Evolutionary conservation across 2,888 invertebrate genomes (phyloP).

Genomic region (Eristalis intricaria): DNA sequence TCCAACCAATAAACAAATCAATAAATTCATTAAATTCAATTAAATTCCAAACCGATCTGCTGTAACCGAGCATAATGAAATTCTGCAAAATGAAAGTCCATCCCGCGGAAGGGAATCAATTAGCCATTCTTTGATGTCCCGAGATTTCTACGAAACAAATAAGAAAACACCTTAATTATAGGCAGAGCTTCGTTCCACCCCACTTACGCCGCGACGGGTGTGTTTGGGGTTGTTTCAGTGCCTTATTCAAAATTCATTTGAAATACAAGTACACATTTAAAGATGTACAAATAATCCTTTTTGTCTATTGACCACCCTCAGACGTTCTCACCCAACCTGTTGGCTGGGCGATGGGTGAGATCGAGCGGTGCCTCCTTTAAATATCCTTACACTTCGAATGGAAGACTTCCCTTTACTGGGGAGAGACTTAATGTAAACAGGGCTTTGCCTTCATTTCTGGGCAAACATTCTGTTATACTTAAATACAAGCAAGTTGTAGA

Average conservation of each 20-base stretch:
- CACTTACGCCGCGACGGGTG: not conserved
- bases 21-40: not conserved
- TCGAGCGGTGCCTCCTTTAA: slow-evolving; percentile 24
- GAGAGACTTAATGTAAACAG: slow-evolving; percentile 52
- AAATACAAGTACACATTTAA: slow-evolving; percentile 19
- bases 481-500: slow-evolving; percentile 40
- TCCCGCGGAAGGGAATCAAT: slow-evolving; percentile 40
- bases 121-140: slow-evolving; percentile 58
- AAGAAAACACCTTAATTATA: slow-evolving; percentile 39
- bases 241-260: slow-evolving; percentile 8
- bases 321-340: slow-evolving; percentile 48
- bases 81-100: slow-evolving; percentile 21
- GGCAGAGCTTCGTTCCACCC: not conserved
- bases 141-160: slow-evolving; percentile 37
- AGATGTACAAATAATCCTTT: slow-evolving; percentile 55
- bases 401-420: not conserved
- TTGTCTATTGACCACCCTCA: slow-evolving; percentile 40
- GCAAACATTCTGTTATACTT: slow-evolving; percentile 57
- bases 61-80: slow-evolving; percentile 23
- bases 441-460: slow-evolving; percentile 56
- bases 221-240: not conserved
- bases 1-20: not conserved
- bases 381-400: slow-evolving; percentile 42
- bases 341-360: slow-evolving; percentile 37
- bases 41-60: not conserved